These are phyloP conservation scores for Rhingia campestris DNA, from an alignment of 2,888 invertebrate genomes.

Conservation along the genomic window DNA sequence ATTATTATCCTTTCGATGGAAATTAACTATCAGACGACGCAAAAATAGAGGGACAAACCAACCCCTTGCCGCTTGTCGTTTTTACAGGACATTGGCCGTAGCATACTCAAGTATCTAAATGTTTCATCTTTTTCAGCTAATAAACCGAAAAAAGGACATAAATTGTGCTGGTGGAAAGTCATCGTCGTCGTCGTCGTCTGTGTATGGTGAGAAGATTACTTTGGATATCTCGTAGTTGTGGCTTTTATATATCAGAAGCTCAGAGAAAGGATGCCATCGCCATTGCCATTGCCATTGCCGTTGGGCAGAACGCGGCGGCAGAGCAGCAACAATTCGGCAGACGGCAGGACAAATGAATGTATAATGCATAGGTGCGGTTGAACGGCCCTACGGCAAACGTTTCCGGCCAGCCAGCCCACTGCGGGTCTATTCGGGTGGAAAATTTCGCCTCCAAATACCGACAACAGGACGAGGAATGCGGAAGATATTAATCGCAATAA, in stretches of 20 bases:
- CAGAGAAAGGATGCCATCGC: conserved; percentile 21
- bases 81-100: conserved; percentile 44
- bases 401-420: conserved; percentile 41
- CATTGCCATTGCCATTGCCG: too few species aligned
- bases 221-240: conserved; percentile 35
- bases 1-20: conserved; percentile 68
- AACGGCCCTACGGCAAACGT: conserved; percentile 49
- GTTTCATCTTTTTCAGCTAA: conserved; percentile 68
- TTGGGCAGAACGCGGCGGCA: too few species aligned
- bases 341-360: conserved; percentile 61
- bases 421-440: conserved; percentile 50
- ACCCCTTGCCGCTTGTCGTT: conserved; percentile 18
- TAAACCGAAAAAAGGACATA: conserved; percentile 63
- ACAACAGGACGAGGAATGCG: conserved; percentile 39
- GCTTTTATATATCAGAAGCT: neutral
- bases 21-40: conserved; percentile 66
- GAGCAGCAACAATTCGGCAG: conserved; percentile 38
- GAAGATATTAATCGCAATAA: conserved; percentile 59
- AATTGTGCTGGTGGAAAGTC: conserved; percentile 50
- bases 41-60: conserved; percentile 26
- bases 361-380: conserved; percentile 66
- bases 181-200: too few species aligned
- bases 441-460: conserved; percentile 30
- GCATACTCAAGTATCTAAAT: conserved; percentile 58
- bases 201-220: conserved; percentile 53